phyloP scores from a whole-genome alignment of 2,113 vertebrate species.

The Origma solitaria region DNA sequence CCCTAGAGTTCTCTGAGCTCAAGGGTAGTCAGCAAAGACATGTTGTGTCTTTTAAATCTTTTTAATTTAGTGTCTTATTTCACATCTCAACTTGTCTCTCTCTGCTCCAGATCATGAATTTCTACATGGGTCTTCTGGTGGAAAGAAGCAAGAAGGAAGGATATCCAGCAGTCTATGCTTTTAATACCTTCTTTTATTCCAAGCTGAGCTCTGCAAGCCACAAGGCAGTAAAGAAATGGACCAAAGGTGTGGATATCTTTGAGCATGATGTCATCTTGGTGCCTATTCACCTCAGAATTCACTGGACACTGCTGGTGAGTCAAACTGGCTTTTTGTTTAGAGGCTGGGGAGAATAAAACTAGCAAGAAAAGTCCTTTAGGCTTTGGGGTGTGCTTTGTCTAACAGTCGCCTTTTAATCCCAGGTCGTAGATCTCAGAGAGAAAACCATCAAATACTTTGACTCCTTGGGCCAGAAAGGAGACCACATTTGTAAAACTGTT shows the following conservation, averaged over 20 bases:
- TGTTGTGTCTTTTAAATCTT: neutral
- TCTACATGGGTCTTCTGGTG: slow-evolving; percentile 89
- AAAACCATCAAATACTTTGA: slow-evolving; percentile 84
- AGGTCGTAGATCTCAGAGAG: slow-evolving; percentile 85
- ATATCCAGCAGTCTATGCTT: slow-evolving; percentile 78
- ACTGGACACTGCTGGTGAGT: slow-evolving; percentile 91
- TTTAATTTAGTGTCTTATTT: neutral
- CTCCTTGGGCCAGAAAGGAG: slow-evolving; percentile 83
- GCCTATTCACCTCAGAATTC: slow-evolving; percentile 83
- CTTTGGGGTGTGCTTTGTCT: neutral
- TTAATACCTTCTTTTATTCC: slow-evolving; percentile 91
- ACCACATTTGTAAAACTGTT: slow-evolving; percentile 79
- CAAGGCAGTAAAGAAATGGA: slow-evolving; percentile 85
- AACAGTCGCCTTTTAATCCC: neutral
- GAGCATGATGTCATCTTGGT: slow-evolving; percentile 83
- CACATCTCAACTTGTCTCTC: neutral
- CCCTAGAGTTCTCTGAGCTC: neutral
- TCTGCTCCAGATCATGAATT: slow-evolving; percentile 85
- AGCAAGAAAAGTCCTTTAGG: neutral
- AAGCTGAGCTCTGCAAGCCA: slow-evolving; percentile 81
- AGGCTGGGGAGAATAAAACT: neutral
- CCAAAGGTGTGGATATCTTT: slow-evolving; percentile 86
- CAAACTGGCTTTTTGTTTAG: neutral
- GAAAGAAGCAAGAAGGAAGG: slow-evolving; percentile 75
- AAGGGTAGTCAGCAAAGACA: neutral